phyloP scores from a whole-genome alignment of 2,888 invertebrate genomes.

The Polydrusus pterygomalis region DNA sequence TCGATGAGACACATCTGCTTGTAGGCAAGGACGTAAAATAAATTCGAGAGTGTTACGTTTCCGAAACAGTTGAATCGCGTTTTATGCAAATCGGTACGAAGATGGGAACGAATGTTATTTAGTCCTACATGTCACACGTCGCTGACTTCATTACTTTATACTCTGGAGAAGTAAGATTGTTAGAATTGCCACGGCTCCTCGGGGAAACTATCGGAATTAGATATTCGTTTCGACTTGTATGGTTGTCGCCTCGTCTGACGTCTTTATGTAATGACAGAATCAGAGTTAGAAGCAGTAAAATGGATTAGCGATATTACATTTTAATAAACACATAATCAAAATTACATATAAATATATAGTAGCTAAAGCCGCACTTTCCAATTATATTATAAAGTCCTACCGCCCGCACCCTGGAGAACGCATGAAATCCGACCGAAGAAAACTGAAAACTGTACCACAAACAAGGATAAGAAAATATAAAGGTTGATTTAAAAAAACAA shows the following conservation, averaged over 20 bases:
- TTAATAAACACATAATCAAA: no score
- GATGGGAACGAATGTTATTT: conserved; percentile 67
- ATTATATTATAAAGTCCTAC: no score
- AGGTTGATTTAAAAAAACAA: no score
- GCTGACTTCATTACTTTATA: conserved; percentile 66
- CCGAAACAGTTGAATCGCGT: conserved; percentile 65
- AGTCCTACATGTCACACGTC: conserved; percentile 68
- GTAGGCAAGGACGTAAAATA: conserved; percentile 65
- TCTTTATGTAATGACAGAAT: conserved; percentile 33
- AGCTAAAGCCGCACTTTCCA: no score
- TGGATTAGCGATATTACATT: no score
- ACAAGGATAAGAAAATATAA: no score
- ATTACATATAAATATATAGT: no score
- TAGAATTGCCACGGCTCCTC: conserved; percentile 62
- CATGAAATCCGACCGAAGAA: no score
- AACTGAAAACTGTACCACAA: no score
- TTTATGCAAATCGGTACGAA: conserved; percentile 65
- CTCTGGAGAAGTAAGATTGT: conserved; percentile 66
- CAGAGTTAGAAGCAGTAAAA: neutral
- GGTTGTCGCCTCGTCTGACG: conserved; percentile 41
- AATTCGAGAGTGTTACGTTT: conserved; percentile 65
- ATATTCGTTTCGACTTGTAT: conserved; percentile 61
- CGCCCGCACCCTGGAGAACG: no score
- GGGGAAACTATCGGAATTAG: conserved; percentile 66
- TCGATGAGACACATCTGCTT: conserved; percentile 62